Evolutionary conservation across 2,888 invertebrate genomes (phyloP), one percentile per base, ranked within the genome.

Genomic region (Ecdyonurus torrentis): DNA sequence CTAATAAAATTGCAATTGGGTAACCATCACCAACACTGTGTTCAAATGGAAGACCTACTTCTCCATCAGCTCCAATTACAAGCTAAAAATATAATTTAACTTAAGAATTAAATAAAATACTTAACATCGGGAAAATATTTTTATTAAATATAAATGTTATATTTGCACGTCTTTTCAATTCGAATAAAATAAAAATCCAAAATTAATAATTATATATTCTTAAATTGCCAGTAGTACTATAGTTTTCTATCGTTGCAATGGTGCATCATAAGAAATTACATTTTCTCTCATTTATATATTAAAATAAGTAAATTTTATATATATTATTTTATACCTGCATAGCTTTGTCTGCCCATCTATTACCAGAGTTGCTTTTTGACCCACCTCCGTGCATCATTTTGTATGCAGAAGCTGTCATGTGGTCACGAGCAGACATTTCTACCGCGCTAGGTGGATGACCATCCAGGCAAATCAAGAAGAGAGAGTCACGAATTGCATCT

Each of bases 11-110:
- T 58, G 92, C 91, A 67, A 96, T 86, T 0, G 95, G 92, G 67
- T 90, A 90, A 1, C 94, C 96, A 75, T 97, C 96, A 55, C 93
- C 92, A 1, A 95, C 91, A 1, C 92, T 89, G 76, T 97, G 97
- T 74, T 97, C 97, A 73, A 95, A 93, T 23, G 89, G 88, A 66
- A 95, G 78, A 1, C 95, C 95, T 64, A 87, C 83, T 53, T 65
- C 66, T 20, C 66, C 66, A 15, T 64, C 60, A 7, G 58, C 23
- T 61, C 70, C 70, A 52, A 71, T 74, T 61, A 73, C 71, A 58
- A 70, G 74, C 68, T 64, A 67, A 65, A 63, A 22, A 55, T 10
- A 55, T 10, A 37, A 37, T 10, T 37, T 37, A 37, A 37, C 37
- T 37, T 37, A 5, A 10, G 7, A 37, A 37, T 37, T n/a, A n/a